Evolutionary conservation across 2,888 invertebrate species (phyloP).

Genomic region (Branchipolynoe longqiensis): DNA sequence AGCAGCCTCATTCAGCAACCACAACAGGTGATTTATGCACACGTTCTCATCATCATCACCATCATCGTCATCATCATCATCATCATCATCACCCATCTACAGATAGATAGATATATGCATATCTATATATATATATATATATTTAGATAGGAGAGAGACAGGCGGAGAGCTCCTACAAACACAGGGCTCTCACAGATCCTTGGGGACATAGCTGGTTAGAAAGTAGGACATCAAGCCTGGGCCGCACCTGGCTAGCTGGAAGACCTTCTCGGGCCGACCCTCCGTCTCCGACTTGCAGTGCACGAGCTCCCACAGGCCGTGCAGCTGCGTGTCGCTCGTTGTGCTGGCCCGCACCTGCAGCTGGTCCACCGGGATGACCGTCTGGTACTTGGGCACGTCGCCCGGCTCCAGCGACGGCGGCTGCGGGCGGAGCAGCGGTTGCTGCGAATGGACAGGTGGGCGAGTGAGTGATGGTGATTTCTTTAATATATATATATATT

Average conservation of each 20-base stretch:
- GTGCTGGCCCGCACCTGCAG: constrained; percentile 97
- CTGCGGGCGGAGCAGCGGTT: constrained; percentile 55
- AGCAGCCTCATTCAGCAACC: no score
- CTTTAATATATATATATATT: background rate
- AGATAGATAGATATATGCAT: background rate
- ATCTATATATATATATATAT: background rate
- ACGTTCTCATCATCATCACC: no score
- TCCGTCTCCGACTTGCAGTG: constrained; percentile 96
- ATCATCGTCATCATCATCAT: no score
- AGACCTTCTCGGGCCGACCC: constrained; percentile 96
- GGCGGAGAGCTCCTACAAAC: no score
- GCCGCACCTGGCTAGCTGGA: constrained; percentile 93
- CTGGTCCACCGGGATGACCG: constrained; percentile 97
- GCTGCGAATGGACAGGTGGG: background rate
- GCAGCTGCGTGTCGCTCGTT: constrained; percentile 91
- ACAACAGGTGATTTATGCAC: no score
- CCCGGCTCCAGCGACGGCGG: constrained; percentile 57
- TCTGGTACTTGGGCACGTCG: constrained; percentile 97
- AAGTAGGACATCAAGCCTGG: constrained; percentile 24
- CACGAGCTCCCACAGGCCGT: constrained; percentile 98
- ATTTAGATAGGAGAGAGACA: background rate
- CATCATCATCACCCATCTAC: no score
- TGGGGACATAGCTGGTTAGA: background rate
- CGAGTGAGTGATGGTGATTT: background rate
- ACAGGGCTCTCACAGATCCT: no score